Evolutionary conservation across 2,113 vertebrate genomes (phyloP).

Genomic region (Gymnorhina tibicen): DNA sequence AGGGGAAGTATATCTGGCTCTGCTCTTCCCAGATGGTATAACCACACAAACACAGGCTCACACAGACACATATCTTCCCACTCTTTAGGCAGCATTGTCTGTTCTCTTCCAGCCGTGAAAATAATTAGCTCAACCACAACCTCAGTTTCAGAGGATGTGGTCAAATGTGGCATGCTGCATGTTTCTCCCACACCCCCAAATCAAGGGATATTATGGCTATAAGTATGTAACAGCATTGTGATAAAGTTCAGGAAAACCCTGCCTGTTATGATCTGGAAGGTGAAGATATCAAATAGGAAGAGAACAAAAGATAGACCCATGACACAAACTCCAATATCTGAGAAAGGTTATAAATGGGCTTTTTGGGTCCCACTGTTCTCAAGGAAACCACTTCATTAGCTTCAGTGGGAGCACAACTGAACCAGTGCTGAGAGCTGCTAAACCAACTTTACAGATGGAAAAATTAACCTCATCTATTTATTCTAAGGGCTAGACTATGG

Average conservation of each 20-base stretch:
- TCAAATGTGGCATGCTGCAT: background rate
- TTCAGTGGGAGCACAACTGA: background rate
- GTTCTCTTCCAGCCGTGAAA: constrained; percentile 39
- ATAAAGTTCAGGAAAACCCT: background rate
- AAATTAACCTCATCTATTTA: constrained; percentile 33
- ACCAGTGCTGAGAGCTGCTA: background rate
- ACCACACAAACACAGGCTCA: constrained; percentile 30
- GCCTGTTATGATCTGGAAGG: background rate
- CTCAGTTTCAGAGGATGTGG: constrained; percentile 40
- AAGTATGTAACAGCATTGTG: background rate
- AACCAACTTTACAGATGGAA: background rate
- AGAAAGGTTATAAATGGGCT: background rate
- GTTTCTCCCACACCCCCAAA: background rate
- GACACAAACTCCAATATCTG: background rate
- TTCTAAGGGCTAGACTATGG: background rate
- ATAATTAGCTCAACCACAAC: constrained; percentile 40
- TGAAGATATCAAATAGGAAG: background rate
- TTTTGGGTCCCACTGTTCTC: background rate
- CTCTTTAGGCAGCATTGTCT: constrained; percentile 8
- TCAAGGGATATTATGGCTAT: background rate
- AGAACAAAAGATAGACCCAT: background rate
- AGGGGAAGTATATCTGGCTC: background rate
- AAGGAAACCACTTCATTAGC: background rate
- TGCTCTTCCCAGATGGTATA: constrained; percentile 39
- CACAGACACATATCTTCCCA: constrained; percentile 10